Conservation (phyloP, 2,888 invertebrate genomes). For the Scotopteryx bipunctaria region DNA sequence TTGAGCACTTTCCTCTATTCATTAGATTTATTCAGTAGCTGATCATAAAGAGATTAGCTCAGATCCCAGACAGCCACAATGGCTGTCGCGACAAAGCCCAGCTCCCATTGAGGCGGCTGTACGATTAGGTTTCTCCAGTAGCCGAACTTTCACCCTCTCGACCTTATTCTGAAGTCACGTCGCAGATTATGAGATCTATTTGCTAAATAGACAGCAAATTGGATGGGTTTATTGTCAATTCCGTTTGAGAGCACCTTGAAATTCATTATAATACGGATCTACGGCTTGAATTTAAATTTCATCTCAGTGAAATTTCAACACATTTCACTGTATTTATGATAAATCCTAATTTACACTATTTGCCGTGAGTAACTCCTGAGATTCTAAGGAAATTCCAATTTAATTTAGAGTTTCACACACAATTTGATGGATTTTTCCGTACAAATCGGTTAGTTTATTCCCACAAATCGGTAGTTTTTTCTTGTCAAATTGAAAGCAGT, state of each 20-base stretch:
- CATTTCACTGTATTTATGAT: too few relatives aligned
- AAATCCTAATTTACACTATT: constrained; percentile 13
- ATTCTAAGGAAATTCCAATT: too few relatives aligned
- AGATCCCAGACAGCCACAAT: constrained; percentile 20
- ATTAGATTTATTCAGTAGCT: constrained; percentile 9
- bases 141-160: constrained; percentile 67
- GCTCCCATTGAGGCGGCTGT: constrained; percentile 40
- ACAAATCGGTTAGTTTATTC: constrained; percentile 10
- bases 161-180: constrained; percentile 56
- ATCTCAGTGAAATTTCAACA: too few relatives aligned
- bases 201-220: constrained; percentile 32
- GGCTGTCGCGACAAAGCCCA: constrained; percentile 26
- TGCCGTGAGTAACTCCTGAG: neutral
- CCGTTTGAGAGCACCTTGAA: constrained; percentile 8
- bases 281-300: neutral
- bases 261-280: neutral
- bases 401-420: too few relatives aligned
- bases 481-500: constrained; percentile 26
- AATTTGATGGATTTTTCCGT: neutral
- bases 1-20: constrained; percentile 8
- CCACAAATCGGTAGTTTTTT: constrained; percentile 29
- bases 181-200: constrained; percentile 29
- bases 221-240: constrained; percentile 20
- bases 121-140: constrained; percentile 55
- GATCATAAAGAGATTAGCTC: constrained; percentile 24